Evolutionary conservation across 2,113 vertebrate species (phyloP).

Genomic region (Fregetta grallaria): DNA sequence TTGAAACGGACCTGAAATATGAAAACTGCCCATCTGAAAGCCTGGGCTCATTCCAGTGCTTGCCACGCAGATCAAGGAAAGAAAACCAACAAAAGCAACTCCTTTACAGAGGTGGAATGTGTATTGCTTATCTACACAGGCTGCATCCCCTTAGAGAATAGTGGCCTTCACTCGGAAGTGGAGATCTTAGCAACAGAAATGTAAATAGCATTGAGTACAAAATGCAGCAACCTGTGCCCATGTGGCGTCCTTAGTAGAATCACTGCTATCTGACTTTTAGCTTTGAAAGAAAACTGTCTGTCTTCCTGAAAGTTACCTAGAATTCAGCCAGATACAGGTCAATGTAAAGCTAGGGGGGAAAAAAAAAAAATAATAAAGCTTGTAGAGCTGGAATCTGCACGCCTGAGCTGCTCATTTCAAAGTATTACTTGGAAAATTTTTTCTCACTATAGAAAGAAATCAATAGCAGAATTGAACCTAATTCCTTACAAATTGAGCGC

Average conservation of each 20-base stretch:
- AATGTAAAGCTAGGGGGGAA: neutral
- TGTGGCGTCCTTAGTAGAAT: neutral
- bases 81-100: neutral
- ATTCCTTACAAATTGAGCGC: neutral
- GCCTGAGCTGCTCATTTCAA: neutral
- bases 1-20: neutral
- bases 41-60: neutral
- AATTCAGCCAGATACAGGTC: neutral
- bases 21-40: neutral
- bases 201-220: neutral
- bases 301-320: neutral
- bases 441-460: neutral
- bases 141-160: neutral
- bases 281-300: neutral
- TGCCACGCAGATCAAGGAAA: neutral
- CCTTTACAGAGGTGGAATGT: neutral
- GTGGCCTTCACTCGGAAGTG: neutral
- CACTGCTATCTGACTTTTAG: neutral
- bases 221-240: neutral
- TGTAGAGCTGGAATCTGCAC: neutral
- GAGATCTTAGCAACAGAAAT: constrained; percentile 8
- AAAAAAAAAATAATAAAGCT: neutral
- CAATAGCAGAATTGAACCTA: neutral
- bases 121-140: neutral
- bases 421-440: neutral